Evolutionary conservation across 2,888 invertebrate genomes (phyloP).

Genomic region (Andrena bicolor): DNA sequence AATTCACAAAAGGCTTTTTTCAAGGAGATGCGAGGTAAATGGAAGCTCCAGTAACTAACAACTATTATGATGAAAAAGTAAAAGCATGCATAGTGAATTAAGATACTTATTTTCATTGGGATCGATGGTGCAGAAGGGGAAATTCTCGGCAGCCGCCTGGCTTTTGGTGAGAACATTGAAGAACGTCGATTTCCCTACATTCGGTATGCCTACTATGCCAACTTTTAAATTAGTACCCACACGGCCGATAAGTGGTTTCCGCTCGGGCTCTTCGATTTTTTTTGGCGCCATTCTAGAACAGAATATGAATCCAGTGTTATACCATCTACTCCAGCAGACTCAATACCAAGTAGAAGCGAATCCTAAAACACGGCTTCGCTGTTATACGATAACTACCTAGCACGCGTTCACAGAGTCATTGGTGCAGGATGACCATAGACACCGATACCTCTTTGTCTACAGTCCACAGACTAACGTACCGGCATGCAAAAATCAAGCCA

Average conservation of each 20-base stretch:
- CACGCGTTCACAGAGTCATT: background rate
- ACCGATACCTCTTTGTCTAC: background rate
- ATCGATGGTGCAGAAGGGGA: slow-evolving; percentile 99
- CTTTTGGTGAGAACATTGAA: slow-evolving; percentile 99
- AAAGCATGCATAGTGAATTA: slow-evolving; percentile 13
- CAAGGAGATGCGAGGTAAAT: background rate
- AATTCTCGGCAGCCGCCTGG: slow-evolving; percentile 99
- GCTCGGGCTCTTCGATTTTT: slow-evolving; percentile 95
- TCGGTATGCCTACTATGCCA: slow-evolving; percentile 98
- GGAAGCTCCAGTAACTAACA: too few species aligned
- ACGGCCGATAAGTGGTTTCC: slow-evolving; percentile 96
- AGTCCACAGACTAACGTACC: background rate
- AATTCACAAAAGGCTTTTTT: background rate
- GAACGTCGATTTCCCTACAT: slow-evolving; percentile 99
- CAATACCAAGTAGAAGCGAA: background rate
- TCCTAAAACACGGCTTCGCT: background rate
- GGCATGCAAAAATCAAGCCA: slow-evolving; percentile 29
- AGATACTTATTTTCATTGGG: slow-evolving; percentile 99
- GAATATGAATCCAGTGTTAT: slow-evolving; percentile 22
- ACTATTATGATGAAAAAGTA: background rate
- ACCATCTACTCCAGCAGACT: background rate
- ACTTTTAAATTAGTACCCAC: slow-evolving; percentile 98
- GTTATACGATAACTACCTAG: background rate
- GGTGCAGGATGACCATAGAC: background rate
- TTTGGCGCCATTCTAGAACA: slow-evolving; percentile 90